Evolutionary conservation across 2,888 invertebrate species (phyloP).

Genomic region (Caenorhabditis becei): DNA sequence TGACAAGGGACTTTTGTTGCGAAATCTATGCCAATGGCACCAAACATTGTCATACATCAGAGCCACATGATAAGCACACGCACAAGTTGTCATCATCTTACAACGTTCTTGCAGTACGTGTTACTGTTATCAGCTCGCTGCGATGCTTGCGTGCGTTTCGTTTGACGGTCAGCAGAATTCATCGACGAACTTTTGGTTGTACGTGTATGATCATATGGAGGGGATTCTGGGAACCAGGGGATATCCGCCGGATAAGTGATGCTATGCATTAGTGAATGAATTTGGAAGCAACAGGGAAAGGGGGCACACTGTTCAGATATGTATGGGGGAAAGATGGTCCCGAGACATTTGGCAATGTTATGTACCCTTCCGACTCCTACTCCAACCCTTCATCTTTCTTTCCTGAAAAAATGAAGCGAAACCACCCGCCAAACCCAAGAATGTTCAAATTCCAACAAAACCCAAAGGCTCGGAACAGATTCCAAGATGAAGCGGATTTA

Average conservation of each 20-base stretch:
- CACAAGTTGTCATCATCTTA: not conserved
- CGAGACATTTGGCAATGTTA: too few species aligned
- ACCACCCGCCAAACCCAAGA: slow-evolving; percentile 15
- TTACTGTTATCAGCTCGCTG: slow-evolving; percentile 22
- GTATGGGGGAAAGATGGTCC: not conserved
- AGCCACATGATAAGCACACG: slow-evolving; percentile 37
- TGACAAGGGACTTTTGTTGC: not conserved
- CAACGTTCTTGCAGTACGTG: slow-evolving; percentile 27
- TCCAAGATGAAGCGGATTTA: slow-evolving; percentile 56
- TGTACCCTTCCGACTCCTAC: not conserved
- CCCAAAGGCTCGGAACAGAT: slow-evolving; percentile 39
- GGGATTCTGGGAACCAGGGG: not conserved
- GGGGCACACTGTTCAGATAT: slow-evolving; percentile 6
- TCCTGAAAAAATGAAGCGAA: slow-evolving; percentile 33
- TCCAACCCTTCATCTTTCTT: not conserved
- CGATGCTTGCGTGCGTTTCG: slow-evolving; percentile 38
- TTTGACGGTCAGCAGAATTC: not conserved
- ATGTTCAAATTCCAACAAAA: slow-evolving; percentile 47
- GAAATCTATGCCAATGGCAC: not conserved
- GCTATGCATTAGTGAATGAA: slow-evolving; percentile 20
- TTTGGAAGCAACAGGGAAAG: not conserved
- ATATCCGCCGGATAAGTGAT: slow-evolving; percentile 5
- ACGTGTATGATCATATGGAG: slow-evolving; percentile 9
- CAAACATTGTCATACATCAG: slow-evolving; percentile 41
- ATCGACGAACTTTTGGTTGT: slow-evolving; percentile 17